Evolutionary conservation across 2,888 invertebrate species (phyloP).

Genomic region (Alloscopus bannaensis): DNA sequence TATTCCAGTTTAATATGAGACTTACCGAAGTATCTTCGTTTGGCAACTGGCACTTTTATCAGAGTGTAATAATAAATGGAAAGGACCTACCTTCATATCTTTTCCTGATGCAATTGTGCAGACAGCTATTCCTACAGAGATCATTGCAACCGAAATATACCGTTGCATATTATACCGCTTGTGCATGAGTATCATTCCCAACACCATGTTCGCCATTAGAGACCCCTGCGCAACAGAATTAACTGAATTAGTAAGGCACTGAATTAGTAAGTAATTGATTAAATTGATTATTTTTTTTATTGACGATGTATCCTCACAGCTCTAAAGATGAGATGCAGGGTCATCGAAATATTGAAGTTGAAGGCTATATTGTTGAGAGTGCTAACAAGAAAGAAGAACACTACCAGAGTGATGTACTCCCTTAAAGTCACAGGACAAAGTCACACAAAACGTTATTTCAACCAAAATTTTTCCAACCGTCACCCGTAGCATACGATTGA

Average conservation of each 20-base stretch:
- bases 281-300: background rate
- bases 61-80: background rate
- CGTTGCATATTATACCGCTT: constrained; percentile 88
- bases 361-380: constrained; percentile 97
- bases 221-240: constrained; percentile 82
- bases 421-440: constrained; percentile 75
- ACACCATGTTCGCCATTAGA: constrained; percentile 95
- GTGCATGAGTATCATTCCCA: constrained; percentile 93
- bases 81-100: constrained; percentile 77
- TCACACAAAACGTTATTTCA: no score
- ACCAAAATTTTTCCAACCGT: no score
- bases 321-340: constrained; percentile 98
- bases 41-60: no score
- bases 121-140: constrained; percentile 92
- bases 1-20: background rate
- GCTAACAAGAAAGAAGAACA: constrained; percentile 93
- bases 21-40: no score
- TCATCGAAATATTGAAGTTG: constrained; percentile 97
- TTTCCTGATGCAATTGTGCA: constrained; percentile 92
- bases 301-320: constrained; percentile 81
- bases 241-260: background rate
- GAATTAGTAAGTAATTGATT: background rate
- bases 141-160: constrained; percentile 93
- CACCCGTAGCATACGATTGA: no score
- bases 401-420: constrained; percentile 88